These are phyloP conservation scores for Junonia oenone DNA, from an alignment of 2,888 invertebrate genomes.

Conservation along the genomic window DNA sequence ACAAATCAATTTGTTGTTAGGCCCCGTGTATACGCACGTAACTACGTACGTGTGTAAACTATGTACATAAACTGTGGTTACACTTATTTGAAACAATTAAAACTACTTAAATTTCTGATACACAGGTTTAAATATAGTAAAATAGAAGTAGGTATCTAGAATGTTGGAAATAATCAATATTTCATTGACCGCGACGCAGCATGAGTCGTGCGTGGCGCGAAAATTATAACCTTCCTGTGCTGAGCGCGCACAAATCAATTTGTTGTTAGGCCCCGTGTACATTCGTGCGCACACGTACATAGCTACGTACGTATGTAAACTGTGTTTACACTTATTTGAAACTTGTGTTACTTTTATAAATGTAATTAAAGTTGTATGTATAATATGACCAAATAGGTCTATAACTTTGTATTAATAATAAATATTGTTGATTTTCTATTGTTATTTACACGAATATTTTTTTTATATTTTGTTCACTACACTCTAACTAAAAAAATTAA, in stretches of 20 bases:
- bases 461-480: no score
- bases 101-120: neutral
- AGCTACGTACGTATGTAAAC: neutral
- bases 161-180: constrained; percentile 27
- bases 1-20: constrained; percentile 65
- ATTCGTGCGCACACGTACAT: neutral
- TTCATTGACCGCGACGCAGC: constrained; percentile 48
- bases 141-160: constrained; percentile 9
- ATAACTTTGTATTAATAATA: no score
- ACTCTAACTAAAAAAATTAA: no score
- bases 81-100: neutral
- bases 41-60: neutral
- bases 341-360: no score
- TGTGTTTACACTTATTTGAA: no score
- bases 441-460: no score
- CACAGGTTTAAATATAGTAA: neutral
- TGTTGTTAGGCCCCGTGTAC: constrained; percentile 36
- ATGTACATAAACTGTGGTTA: no score
- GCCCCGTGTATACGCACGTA: neutral
- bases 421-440: no score
- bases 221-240: constrained; percentile 64
- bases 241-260: constrained; percentile 64
- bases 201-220: constrained; percentile 59
- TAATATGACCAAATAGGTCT: no score
- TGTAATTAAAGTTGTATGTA: no score